These are phyloP conservation scores for Leucoptera coffeella DNA, from an alignment of 2,888 invertebrate species.

Conservation along the genomic window DNA sequence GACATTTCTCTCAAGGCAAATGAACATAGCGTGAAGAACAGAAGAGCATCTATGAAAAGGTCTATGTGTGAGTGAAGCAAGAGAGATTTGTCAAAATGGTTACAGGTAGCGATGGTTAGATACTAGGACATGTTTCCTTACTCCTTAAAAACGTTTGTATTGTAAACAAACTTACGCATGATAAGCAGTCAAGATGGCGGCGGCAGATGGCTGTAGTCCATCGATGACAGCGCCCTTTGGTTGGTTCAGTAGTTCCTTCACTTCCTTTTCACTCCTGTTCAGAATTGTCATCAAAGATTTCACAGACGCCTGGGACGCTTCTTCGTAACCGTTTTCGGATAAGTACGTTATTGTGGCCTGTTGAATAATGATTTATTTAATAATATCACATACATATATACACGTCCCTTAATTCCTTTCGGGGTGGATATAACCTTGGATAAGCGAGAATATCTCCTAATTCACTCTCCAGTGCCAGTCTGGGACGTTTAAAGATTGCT, in stretches of 20 bases:
- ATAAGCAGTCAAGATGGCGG: slow-evolving; percentile 25
- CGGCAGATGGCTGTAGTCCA: slow-evolving; percentile 22
- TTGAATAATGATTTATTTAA: slow-evolving; percentile 1
- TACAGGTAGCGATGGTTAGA: too few relatives aligned
- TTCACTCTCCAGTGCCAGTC: too few relatives aligned
- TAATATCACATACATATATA: background rate
- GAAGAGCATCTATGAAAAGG: too few relatives aligned
- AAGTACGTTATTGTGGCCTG: slow-evolving; percentile 31
- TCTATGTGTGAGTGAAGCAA: too few relatives aligned
- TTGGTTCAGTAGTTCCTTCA: slow-evolving; percentile 16
- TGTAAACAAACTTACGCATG: slow-evolving; percentile 33
- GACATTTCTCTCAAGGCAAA: too few relatives aligned
- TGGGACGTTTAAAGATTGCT: too few relatives aligned
- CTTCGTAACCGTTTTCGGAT: slow-evolving; percentile 36
- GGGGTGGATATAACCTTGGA: too few relatives aligned
- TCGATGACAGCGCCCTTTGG: slow-evolving; percentile 11
- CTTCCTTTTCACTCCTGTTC: slow-evolving; percentile 24
- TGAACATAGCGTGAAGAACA: too few relatives aligned
- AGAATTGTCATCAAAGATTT: slow-evolving; percentile 22
- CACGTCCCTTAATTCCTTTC: background rate
- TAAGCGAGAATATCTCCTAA: too few relatives aligned
- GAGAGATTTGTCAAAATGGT: too few relatives aligned
- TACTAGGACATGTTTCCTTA: too few relatives aligned
- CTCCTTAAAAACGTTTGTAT: too few relatives aligned
- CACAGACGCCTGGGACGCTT: slow-evolving; percentile 21